Percentiles rank a stretch among this genome's conserved stretches.
phyloP scores from a whole-genome alignment of 1,140 invertebrate genomes.

The Drosophila kurseongensis region DNA sequence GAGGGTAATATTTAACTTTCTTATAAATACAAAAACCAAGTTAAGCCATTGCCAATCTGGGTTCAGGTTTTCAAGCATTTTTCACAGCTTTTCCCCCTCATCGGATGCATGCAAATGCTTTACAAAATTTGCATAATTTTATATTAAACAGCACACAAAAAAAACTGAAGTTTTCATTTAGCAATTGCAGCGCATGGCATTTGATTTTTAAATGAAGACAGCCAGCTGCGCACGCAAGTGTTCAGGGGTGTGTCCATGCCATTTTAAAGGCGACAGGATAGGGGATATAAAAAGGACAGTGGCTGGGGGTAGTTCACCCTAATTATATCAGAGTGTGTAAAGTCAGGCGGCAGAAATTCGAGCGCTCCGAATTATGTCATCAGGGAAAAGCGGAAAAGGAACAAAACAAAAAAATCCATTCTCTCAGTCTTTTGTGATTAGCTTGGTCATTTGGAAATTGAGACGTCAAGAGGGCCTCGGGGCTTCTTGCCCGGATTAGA shows the following conservation, averaged over 20 bases:
- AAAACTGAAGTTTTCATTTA: constrained; percentile 66
- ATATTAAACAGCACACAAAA: constrained; percentile 52
- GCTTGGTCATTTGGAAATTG: constrained; percentile 75
- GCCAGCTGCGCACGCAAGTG: constrained; percentile 77
- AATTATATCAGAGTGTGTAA: constrained; percentile 70
- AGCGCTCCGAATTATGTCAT: constrained; percentile 64
- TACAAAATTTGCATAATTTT: constrained; percentile 74
- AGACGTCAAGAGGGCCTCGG: constrained; percentile 54
- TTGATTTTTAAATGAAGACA: constrained; percentile 54
- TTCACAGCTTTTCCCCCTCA: constrained; percentile 16
- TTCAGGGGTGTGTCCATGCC: constrained; percentile 51
- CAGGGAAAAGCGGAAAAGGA: constrained; percentile 18
- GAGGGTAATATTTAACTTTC: neutral
- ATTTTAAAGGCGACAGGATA: neutral
- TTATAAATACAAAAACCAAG: neutral
- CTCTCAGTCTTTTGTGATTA: constrained; percentile 64
- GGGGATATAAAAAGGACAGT: neutral
- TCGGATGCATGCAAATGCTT: constrained; percentile 46
- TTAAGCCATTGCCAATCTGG: neutral
- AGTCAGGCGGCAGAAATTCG: constrained; percentile 66
- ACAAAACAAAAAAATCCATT: constrained; percentile 10
- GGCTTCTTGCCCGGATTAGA: constrained; percentile 23
- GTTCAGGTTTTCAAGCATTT: constrained; percentile 17
- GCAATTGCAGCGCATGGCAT: constrained; percentile 68
- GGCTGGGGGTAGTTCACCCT: constrained; percentile 48